Conservation (phyloP, 2,797 vertebrate species). For the Myripristis murdjan region DNA sequence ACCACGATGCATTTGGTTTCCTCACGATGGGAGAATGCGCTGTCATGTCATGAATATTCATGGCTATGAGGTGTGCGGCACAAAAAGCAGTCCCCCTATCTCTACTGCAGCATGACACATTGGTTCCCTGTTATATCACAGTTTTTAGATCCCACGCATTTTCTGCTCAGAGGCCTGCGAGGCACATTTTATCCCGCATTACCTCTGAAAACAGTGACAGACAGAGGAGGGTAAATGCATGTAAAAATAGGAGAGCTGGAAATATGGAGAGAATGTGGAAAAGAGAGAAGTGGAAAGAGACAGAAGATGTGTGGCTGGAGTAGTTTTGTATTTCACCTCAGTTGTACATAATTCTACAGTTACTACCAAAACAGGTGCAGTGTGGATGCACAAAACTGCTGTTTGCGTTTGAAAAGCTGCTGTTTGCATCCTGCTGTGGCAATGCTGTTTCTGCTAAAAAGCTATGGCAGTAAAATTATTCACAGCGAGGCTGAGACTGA, state of each 20-base stretch:
- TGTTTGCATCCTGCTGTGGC: too few relatives aligned
- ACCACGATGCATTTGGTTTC: not conserved
- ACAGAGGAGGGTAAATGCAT: not conserved
- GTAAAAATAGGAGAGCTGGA: not conserved
- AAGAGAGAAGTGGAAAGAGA: not conserved
- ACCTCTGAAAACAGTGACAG: not conserved
- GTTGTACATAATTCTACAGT: too few relatives aligned
- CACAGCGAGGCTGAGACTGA: too few relatives aligned
- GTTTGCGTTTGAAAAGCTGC: too few relatives aligned
- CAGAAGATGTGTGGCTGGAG: too few relatives aligned
- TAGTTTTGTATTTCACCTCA: not conserved
- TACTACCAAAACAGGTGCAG: too few relatives aligned
- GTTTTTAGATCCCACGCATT: not conserved
- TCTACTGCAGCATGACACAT: not conserved
- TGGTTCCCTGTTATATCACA: not conserved
- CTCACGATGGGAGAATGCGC: not conserved
- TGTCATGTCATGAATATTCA: constrained; percentile 22
- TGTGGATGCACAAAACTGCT: too few relatives aligned
- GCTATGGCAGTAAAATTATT: too few relatives aligned
- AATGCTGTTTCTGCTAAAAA: too few relatives aligned
- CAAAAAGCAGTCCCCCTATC: not conserved
- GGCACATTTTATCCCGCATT: not conserved
- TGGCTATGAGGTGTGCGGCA: not conserved
- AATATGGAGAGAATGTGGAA: too few relatives aligned
- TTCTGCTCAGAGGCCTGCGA: not conserved